These are phyloP conservation scores for Cassiopea andromeda DNA, from an alignment of 30 jellyfish, hydroid and myxozoan species.

Conservation along the genomic window DNA sequence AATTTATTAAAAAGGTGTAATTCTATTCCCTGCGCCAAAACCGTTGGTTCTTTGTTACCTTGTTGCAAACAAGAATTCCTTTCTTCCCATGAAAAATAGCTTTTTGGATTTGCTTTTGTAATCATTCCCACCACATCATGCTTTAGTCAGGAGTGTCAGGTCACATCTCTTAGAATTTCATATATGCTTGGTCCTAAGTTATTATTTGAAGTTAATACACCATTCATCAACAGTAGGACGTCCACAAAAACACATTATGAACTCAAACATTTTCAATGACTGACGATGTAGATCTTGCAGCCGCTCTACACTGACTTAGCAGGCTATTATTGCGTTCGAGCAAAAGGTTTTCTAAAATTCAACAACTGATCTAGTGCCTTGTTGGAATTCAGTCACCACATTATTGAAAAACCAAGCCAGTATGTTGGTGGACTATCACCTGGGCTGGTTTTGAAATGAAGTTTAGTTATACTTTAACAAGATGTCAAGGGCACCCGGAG, in stretches of 20 bases:
- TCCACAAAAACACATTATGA: slow-evolving; percentile 29
- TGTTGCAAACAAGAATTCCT: too few species aligned
- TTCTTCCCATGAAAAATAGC: slow-evolving; percentile 20
- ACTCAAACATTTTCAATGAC: slow-evolving; percentile 15
- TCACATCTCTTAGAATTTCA: slow-evolving; percentile 38
- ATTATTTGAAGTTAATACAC: slow-evolving; percentile 21
- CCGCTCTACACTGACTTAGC: slow-evolving; percentile 11
- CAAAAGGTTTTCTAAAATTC: background rate
- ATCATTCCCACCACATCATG: slow-evolving; percentile 19
- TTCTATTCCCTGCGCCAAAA: too few species aligned
- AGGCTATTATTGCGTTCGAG: background rate
- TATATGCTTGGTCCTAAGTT: slow-evolving; percentile 11
- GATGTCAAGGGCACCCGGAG: too few species aligned
- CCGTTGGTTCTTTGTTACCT: too few species aligned
- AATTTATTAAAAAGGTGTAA: too few species aligned
- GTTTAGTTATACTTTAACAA: too few species aligned
- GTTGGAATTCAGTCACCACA: too few species aligned
- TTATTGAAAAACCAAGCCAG: too few species aligned
- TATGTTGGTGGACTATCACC: too few species aligned
- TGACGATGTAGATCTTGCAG: slow-evolving; percentile 8
- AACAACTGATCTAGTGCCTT: too few species aligned
- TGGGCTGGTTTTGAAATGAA: too few species aligned
- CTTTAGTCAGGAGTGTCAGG: slow-evolving; percentile 21
- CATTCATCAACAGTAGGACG: slow-evolving; percentile 63
- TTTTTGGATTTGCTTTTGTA: background rate